Evolutionary conservation across 2,888 invertebrate species (phyloP).

Genomic region (Diarsia mendica): DNA sequence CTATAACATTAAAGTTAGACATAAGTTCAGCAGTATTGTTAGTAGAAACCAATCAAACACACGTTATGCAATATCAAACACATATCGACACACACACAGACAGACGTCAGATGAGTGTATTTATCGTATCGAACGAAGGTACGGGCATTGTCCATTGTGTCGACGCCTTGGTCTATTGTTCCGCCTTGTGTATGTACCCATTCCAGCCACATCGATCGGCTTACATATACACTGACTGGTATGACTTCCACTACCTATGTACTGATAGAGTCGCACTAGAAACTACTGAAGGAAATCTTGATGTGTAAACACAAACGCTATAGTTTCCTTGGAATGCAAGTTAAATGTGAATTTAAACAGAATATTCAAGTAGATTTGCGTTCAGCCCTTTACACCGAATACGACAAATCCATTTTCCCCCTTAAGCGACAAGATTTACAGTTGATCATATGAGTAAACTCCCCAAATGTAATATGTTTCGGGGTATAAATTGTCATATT

Average conservation of each 20-base stretch:
- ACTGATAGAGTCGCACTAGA: slow-evolving; percentile 70
- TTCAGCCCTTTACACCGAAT: slow-evolving; percentile 60
- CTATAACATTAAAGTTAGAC: slow-evolving; percentile 42
- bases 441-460: slow-evolving; percentile 77
- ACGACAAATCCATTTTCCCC: slow-evolving; percentile 72
- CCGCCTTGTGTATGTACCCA: slow-evolving; percentile 77
- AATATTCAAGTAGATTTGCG: slow-evolving; percentile 62
- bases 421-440: slow-evolving; percentile 71
- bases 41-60: slow-evolving; percentile 63
- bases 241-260: slow-evolving; percentile 77
- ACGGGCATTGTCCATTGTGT: slow-evolving; percentile 89
- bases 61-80: slow-evolving; percentile 80
- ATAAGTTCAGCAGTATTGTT: slow-evolving; percentile 60
- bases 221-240: slow-evolving; percentile 80
- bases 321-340: slow-evolving; percentile 55
- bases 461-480: slow-evolving; percentile 79
- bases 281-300: slow-evolving; percentile 70
- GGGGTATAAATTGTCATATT: slow-evolving; percentile 83
- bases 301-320: slow-evolving; percentile 60
- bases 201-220: slow-evolving; percentile 78
- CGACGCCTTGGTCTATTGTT: slow-evolving; percentile 86
- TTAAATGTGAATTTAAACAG: slow-evolving; percentile 54
- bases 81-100: slow-evolving; percentile 78
- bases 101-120: slow-evolving; percentile 83
- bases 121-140: slow-evolving; percentile 83